phyloP scores from a whole-genome alignment of 2,113 vertebrate species.

The Brachyistius frenatus region DNA sequence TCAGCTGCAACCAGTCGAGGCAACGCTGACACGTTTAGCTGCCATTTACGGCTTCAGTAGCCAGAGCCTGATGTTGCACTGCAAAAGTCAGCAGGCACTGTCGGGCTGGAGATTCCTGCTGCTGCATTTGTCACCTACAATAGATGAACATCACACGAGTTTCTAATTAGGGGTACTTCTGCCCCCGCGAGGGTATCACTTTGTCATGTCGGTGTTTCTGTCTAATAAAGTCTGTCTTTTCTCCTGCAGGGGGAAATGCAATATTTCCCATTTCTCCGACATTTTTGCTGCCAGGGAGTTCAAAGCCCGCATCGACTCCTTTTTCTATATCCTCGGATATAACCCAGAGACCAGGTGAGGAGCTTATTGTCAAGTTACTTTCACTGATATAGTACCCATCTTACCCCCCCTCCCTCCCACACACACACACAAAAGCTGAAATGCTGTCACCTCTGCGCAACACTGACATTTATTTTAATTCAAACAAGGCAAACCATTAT shows the following conservation, averaged over 20 bases:
- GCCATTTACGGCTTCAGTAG: conserved; percentile 53
- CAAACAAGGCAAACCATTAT: background rate
- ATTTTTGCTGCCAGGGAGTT: conserved; percentile 99
- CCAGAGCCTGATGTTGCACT: conserved; percentile 30
- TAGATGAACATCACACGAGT: conserved; percentile 14
- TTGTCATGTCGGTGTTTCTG: conserved; percentile 43
- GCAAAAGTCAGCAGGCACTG: conserved; percentile 48
- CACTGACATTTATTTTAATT: background rate
- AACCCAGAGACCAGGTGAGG: conserved; percentile 99
- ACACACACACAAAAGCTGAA: too few relatives aligned
- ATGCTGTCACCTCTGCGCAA: background rate
- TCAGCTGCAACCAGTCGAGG: conserved; percentile 29
- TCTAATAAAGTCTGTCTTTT: conserved; percentile 73
- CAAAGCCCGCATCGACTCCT: conserved; percentile 97
- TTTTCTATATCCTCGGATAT: conserved; percentile 99
- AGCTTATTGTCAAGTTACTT: conserved; percentile 32
- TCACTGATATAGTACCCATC: conserved; percentile 23
- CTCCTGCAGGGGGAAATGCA: conserved; percentile 95
- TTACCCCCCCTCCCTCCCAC: too few relatives aligned
- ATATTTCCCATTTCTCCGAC: conserved; percentile 99
- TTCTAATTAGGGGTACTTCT: conserved; percentile 48
- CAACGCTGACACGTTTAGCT: conserved; percentile 50
- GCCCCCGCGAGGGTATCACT: conserved; percentile 27
- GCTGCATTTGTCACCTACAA: conserved; percentile 57
- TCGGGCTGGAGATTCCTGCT: conserved; percentile 56